Base-by-base conservation (phyloP, 2,888 invertebrate genomes). In the Amblyjoppa fuscipennis region DNA sequence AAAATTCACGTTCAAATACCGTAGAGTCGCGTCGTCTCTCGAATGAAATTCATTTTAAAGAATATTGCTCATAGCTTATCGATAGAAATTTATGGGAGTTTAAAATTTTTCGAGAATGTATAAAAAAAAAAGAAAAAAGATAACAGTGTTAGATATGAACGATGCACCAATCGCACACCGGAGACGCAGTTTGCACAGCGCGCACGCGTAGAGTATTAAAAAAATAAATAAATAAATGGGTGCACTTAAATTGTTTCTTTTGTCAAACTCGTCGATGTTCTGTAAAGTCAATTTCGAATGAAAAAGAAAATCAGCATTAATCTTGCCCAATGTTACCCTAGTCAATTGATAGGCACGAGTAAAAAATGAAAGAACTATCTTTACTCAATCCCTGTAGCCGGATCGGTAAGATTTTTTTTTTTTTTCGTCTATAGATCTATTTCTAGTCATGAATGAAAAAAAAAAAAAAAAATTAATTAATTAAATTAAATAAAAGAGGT, bases 271-370 rank as follows among this genome's bases (percentile, higher is more conserved):
- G 68, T 81, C 59, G 76, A 81, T 75, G 69, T 53, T 73, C 51
- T 56, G 76, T 75, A 69, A 78, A 51, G 75, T 78, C 74, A 38
- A 45, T 84, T 73, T 64, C 74, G 56, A 74, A 70, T 51, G 70
- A 76, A 45, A 70, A 79, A 45, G n/a, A 49, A 73, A 45, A 78
- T 68, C 20, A 59, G n/a, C 41, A 68, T 81, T 71, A 85, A 70
- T 66, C 74, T 75, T 66, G 75, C 64, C 56, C 74, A 75, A 78
- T 68, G 74, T 91, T 90, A 90, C 89, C 87, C 92, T 93, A 93
- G 93, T 93, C 93, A 92, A 92, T 92, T 91, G 89, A 89, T 91
- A 91, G 89, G 80, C 87, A 89, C 89, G 89, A 87, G 68, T 81
- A 11, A 64, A 78, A 78, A 64, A 3, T 11, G 1, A 64, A n/a